phyloP scores from a whole-genome alignment of 2,888 invertebrate genomes.

The Buathra laborator region DNA sequence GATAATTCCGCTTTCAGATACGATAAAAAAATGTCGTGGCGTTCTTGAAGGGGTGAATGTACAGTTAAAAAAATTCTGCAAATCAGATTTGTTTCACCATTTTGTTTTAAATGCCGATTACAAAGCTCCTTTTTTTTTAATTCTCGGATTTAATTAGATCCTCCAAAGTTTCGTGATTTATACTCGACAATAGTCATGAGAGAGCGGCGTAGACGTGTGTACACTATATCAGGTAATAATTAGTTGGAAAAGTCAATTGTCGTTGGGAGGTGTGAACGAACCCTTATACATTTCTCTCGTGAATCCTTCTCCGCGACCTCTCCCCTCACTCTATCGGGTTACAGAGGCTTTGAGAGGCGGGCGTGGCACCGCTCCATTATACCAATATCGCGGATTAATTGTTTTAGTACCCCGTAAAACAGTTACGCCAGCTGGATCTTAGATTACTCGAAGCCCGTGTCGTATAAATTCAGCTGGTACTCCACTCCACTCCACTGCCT shows the following conservation, averaged over 20 bases:
- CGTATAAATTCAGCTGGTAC: conserved; percentile 61
- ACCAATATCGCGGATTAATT: conserved; percentile 72
- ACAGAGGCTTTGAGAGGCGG: conserved; percentile 24
- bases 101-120: background rate
- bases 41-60: background rate
- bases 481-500: conserved; percentile 1
- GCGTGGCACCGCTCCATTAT: conserved; percentile 58
- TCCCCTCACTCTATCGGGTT: background rate
- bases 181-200: conserved; percentile 17
- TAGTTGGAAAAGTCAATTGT: conserved; percentile 19
- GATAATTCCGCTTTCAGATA: background rate
- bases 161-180: conserved; percentile 3
- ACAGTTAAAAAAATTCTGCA: background rate
- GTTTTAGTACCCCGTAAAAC: conserved; percentile 70
- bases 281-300: conserved; percentile 2
- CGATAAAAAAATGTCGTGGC: background rate
- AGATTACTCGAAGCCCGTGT: conserved; percentile 64
- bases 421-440: conserved; percentile 71
- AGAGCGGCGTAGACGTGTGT: background rate
- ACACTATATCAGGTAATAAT: conserved; percentile 8
- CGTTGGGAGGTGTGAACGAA: conserved; percentile 18
- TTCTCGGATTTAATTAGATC: background rate
- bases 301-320: conserved; percentile 1
- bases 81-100: background rate
- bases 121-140: background rate